phyloP scores from a whole-genome alignment of 2,888 invertebrate species.

The Gerris lacustris region DNA sequence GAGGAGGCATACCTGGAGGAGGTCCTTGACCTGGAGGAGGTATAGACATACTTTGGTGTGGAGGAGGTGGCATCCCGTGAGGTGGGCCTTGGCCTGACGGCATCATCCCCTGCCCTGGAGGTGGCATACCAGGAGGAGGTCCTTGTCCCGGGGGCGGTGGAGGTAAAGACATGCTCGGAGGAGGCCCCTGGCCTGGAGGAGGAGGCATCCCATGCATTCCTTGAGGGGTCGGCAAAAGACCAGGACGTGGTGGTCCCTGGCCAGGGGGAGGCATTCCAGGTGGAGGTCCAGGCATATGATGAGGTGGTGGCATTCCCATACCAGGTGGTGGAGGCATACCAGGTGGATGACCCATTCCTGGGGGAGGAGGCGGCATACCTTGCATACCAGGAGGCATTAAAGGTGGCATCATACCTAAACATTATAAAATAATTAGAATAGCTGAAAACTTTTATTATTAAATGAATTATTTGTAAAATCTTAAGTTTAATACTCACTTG shows the following conservation, averaged over 20 bases:
- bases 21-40: slow-evolving; percentile 7
- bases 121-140: slow-evolving; percentile 23
- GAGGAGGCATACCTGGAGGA: slow-evolving; percentile 22
- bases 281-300: slow-evolving; percentile 12
- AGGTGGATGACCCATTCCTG: slow-evolving; percentile 17
- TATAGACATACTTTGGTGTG: slow-evolving; percentile 5
- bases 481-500: not conserved
- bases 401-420: not conserved
- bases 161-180: slow-evolving; percentile 23
- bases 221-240: not conserved
- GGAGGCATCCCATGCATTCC: slow-evolving; percentile 21
- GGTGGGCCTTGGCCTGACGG: slow-evolving; percentile 11
- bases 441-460: too few species aligned
- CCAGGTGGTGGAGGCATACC: slow-evolving; percentile 24
- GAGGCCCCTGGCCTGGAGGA: slow-evolving; percentile 36
- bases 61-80: slow-evolving; percentile 29
- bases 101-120: slow-evolving; percentile 22
- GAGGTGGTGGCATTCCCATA: slow-evolving; percentile 21
- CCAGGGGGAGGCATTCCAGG: slow-evolving; percentile 35
- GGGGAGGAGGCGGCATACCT: slow-evolving; percentile 13
- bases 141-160: slow-evolving; percentile 26
- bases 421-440: too few species aligned
- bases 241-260: slow-evolving; percentile 33
- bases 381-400: slow-evolving; percentile 12
- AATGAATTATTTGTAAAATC: not conserved